phyloP scores from a whole-genome alignment of 2,888 invertebrate genomes.

The Lasioglossum calceatum region DNA sequence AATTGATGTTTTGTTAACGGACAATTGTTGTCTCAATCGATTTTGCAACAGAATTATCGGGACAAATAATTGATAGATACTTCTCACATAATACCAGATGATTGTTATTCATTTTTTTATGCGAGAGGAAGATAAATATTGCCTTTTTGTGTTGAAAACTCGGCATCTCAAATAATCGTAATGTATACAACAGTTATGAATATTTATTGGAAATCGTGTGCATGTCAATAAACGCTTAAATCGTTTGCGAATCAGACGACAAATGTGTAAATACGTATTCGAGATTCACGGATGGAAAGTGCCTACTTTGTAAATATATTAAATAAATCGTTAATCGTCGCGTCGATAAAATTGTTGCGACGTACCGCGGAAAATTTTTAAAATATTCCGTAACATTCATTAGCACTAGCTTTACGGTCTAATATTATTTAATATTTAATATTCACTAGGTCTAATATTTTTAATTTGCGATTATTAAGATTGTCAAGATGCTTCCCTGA shows the following conservation, averaged over 20 bases:
- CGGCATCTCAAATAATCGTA: not conserved
- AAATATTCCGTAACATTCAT: not conserved
- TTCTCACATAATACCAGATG: not conserved
- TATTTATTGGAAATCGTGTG: not conserved
- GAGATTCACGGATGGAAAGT: not conserved
- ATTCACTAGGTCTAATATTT: no score
- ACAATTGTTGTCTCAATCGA: conserved; percentile 2
- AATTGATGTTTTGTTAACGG: not conserved
- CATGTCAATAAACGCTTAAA: not conserved
- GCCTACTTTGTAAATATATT: not conserved
- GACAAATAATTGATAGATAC: not conserved
- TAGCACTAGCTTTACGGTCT: no score
- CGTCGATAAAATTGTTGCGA: no score
- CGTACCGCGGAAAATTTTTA: not conserved
- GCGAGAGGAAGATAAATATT: not conserved
- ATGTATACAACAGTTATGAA: not conserved
- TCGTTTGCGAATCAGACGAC: not conserved
- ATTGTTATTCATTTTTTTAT: not conserved
- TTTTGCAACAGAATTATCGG: not conserved
- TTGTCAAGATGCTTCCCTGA: no score
- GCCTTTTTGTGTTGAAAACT: not conserved
- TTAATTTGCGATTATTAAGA: no score
- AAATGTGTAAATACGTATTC: not conserved
- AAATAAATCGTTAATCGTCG: not conserved
- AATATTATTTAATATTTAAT: no score